phyloP scores from a whole-genome alignment of 2,113 vertebrate genomes.

The crab-eating macaque (Macaca fascicularis) region DNA sequence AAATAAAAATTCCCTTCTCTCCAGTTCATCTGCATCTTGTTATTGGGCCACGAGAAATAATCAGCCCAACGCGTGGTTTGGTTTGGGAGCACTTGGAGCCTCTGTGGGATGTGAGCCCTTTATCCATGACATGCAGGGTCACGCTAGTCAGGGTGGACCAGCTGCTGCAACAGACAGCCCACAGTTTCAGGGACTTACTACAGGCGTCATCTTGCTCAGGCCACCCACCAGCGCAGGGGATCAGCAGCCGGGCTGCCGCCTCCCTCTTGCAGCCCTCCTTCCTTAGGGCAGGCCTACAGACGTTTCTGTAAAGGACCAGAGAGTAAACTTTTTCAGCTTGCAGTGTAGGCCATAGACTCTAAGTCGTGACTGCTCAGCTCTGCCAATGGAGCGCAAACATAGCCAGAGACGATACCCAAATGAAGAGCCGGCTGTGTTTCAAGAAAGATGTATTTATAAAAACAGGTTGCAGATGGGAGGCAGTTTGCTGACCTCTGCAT shows the following conservation, averaged over 20 bases:
- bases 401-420: not conserved
- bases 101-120: not conserved
- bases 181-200: not conserved
- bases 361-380: not conserved
- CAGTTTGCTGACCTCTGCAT: not conserved
- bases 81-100: not conserved
- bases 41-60: too few relatives aligned
- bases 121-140: not conserved
- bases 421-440: not conserved
- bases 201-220: not conserved
- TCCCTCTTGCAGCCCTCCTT: not conserved
- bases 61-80: too few relatives aligned
- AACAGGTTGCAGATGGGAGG: too few relatives aligned
- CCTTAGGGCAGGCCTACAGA: not conserved
- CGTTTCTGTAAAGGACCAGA: too few relatives aligned
- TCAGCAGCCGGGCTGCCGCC: not conserved
- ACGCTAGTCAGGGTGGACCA: not conserved
- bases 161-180: not conserved
- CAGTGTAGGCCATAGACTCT: not conserved
- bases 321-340: not conserved
- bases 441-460: not conserved
- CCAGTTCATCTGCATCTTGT: too few relatives aligned
- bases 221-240: rapidly evolving
- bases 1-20: too few relatives aligned
- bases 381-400: rapidly evolving